Evolutionary conservation across 1,140 invertebrate genomes (phyloP), one percentile per base, ranked within the genome.

Genomic region (Apolygus lucorum): DNA sequence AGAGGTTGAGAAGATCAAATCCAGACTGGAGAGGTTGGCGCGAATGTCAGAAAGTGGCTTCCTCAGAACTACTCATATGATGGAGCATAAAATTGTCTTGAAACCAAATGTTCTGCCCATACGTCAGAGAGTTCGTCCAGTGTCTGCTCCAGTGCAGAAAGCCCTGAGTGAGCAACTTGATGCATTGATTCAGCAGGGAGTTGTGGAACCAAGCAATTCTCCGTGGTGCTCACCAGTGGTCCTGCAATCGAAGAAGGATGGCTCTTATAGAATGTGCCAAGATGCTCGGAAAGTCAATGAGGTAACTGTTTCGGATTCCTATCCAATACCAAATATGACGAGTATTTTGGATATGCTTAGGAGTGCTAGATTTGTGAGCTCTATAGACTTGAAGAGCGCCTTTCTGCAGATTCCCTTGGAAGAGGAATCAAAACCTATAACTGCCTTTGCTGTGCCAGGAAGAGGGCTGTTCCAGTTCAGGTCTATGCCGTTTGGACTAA

Each of bases 171-270:
- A 21, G 71, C 75, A 75, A 70, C 72, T 75, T 49, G 74, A 74
- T 28, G 74, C 73, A 26, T 75, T 77, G 76, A 74, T 72, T 42
- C 71, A 64, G n/a, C 72, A 14, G 1, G 72, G 66, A 0, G 74
- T 76, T 2, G 76, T 75, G 62, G 75, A 74, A 52, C 74, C 76
- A 13, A 72, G 75, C 11, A 68, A 73, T 22, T 75, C 75, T 13
- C 64, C 74, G 0, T 77, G 76, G 69, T 68, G 74, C 13, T 75
- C 75, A 4, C 73, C 76, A 1, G 69, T 78, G 1, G 72, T 75
- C 2, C 70, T 75, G 68, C 71, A 75, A 0, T 67, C 62, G 1
- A 77, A 77, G 63, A 68, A 72, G 2, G 73, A 77, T 52, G n/a
- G n/a, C n/a, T 67, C 63, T 2, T 75, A 72, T 42, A 28, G 73